Evolutionary conservation across 64 coral and sea anemone genomes (phyloP), one percentile per base, ranked within the genome.

Genomic region (Stichodactyla mertensii): DNA sequence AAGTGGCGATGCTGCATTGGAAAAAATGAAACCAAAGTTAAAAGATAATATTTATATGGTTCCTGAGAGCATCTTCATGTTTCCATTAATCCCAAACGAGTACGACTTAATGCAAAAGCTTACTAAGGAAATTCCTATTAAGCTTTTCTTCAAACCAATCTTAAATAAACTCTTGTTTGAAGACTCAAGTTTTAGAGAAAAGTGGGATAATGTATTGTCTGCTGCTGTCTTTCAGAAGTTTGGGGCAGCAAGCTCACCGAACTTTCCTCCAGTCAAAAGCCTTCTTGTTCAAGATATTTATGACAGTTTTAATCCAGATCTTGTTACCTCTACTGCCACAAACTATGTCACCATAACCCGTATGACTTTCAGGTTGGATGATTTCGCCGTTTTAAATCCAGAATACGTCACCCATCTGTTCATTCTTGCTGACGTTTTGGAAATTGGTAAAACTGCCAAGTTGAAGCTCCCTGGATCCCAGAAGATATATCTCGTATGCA

Each of bases 261-360:
- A 82, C 52, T 89, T 89, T 57, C 88, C 80, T 83, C 6, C 13
- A 9, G 54, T 82, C 64, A 19, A 69, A 10, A 54, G 18, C 20
- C 4, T 4, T 59, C 13, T 27, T 27, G 61, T 69, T 64, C 77
- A 62, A 28, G 36, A 82, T 74, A 51, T 84, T 84, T 89, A 89
- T 27, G 81, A 55, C 11, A 89, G 88, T 55, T 89, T 89, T 7
- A 89, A 89, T 84, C 88, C 88, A 24, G 80, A 83, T 84, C 88
- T 89, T 71, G 88, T 89, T 10, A 89, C 88, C 59, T 55, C 59
- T 10, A 89, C 88, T n/a, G 88, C 88, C 15, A 89, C 88, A 16
- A 89, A 89, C 60, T 84, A 84, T 13, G 80, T 89, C 61, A 74
- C 80, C 14, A 89, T 89, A 71, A 89, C 60, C 79, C 88, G 66